These are phyloP conservation scores for Drosophila arizonae DNA, from an alignment of 1,140 invertebrate genomes.

Conservation along the genomic window DNA sequence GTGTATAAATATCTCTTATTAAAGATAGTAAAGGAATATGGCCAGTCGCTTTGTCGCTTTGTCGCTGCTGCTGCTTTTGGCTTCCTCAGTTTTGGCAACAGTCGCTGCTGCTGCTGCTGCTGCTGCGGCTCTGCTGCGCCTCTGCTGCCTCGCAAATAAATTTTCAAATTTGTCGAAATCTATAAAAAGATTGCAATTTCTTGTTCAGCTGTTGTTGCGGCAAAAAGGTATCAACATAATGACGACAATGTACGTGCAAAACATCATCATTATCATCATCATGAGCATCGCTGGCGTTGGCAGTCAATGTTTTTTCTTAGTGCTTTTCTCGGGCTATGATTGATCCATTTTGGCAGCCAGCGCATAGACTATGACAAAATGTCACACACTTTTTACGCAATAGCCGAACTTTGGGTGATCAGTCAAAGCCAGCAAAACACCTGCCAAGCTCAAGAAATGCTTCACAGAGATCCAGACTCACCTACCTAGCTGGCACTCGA, in stretches of 20 bases:
- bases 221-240: conserved; percentile 72
- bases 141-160: conserved; percentile 64
- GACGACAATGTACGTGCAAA: conserved; percentile 56
- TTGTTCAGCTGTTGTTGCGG: conserved; percentile 71
- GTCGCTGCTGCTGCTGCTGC: conserved; percentile 63
- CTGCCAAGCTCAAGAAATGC: background rate
- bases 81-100: conserved; percentile 66
- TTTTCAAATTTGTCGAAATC: conserved; percentile 80
- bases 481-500: conserved; percentile 48
- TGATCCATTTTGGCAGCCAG: conserved; percentile 64
- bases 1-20: conserved; percentile 64
- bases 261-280: conserved; percentile 39
- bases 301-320: conserved; percentile 57
- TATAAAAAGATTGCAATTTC: conserved; percentile 80
- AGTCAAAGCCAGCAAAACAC: background rate
- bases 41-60: conserved; percentile 26
- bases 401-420: background rate
- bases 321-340: conserved; percentile 51
- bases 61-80: conserved; percentile 5
- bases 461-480: background rate
- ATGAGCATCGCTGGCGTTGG: conserved; percentile 42
- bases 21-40: conserved; percentile 51
- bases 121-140: background rate
- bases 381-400: conserved; percentile 26
- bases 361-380: conserved; percentile 51